Evolutionary conservation across 2,797 vertebrate genomes (phyloP).

Genomic region (Sebastiscus albofasciatus): DNA sequence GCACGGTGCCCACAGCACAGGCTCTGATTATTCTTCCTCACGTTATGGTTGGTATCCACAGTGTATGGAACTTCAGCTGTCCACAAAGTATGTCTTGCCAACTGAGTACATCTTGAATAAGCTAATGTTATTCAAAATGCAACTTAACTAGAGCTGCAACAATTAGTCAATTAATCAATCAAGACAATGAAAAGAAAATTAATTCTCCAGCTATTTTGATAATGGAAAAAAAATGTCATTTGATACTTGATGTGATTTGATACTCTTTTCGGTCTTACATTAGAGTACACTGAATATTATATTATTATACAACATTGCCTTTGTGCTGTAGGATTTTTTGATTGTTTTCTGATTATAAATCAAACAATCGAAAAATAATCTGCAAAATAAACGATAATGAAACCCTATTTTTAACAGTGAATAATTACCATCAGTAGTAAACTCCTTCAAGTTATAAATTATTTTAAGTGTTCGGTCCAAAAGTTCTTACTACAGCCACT

Average conservation of each 20-base stretch:
- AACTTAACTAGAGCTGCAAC: not conserved
- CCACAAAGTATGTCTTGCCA: not conserved
- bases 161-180: not conserved
- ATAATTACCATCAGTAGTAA: not conserved
- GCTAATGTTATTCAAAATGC: not conserved
- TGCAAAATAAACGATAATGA: not conserved
- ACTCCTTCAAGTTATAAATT: not conserved
- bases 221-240: not conserved
- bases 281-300: not conserved
- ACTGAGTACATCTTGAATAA: not conserved
- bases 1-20: not conserved
- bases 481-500: not conserved
- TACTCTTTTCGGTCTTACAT: not conserved
- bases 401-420: not conserved
- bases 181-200: not conserved
- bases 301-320: not conserved
- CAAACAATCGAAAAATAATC: no score
- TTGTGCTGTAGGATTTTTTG: not conserved
- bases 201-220: not conserved
- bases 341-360: not conserved
- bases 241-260: not conserved
- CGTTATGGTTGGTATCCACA: not conserved
- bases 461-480: not conserved
- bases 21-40: not conserved
- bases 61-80: not conserved